These are phyloP conservation scores for Sceliomorpha sp. DNA, from an alignment of 2,888 invertebrate species.

Conservation along the genomic window DNA sequence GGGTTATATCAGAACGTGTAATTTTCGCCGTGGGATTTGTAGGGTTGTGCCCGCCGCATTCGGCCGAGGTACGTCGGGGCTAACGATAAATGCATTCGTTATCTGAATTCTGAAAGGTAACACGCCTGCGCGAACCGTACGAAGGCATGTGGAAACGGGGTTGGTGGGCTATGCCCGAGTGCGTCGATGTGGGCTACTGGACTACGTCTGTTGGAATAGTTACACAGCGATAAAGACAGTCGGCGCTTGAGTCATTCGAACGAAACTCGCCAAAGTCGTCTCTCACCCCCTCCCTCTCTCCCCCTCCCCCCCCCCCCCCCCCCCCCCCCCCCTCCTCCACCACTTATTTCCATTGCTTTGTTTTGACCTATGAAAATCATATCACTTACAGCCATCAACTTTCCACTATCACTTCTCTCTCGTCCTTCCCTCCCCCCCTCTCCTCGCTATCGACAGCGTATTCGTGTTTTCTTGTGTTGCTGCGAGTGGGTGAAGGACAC, in stretches of 20 bases:
- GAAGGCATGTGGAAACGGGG: slow-evolving; percentile 44
- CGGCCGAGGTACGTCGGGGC: slow-evolving; percentile 5
- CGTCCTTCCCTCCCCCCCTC: too few species aligned
- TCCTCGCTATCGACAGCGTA: too few species aligned
- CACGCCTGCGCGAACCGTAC: slow-evolving; percentile 27
- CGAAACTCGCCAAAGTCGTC: slow-evolving; percentile 35
- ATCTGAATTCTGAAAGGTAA: slow-evolving; percentile 26
- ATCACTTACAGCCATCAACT: too few species aligned
- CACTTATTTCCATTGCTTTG: too few species aligned
- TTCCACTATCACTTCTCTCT: too few species aligned
- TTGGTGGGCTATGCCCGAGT: slow-evolving; percentile 35
- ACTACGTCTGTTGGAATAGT: slow-evolving; percentile 66
- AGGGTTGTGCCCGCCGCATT: slow-evolving; percentile 26
- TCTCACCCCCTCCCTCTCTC: too few species aligned
- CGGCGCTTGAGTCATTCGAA: slow-evolving; percentile 63
- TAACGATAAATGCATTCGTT: slow-evolving; percentile 44
- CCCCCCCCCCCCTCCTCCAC: too few species aligned
- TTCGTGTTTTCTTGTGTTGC: too few species aligned
- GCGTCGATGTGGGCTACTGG: slow-evolving; percentile 66
- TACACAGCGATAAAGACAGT: slow-evolving; percentile 68
- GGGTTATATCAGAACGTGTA: slow-evolving; percentile 54
- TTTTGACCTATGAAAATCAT: too few species aligned
- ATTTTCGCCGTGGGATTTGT: slow-evolving; percentile 49
- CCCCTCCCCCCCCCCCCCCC: too few species aligned
- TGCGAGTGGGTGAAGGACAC: too few species aligned